phyloP scores from a whole-genome alignment of 2,797 vertebrate genomes.

The Chromobotia macracanthus region DNA sequence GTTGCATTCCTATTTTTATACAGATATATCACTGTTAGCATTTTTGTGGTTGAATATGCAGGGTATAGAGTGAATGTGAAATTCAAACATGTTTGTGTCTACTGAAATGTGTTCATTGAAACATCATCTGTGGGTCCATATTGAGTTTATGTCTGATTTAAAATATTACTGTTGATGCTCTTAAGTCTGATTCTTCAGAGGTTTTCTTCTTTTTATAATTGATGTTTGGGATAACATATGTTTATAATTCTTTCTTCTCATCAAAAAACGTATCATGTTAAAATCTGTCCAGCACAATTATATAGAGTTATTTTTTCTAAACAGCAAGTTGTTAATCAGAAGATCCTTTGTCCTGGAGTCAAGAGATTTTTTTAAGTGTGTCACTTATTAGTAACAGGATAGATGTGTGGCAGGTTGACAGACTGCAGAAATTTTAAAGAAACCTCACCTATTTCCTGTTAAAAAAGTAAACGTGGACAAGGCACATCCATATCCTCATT shows the following conservation, averaged over 20 bases:
- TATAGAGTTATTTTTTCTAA: not conserved
- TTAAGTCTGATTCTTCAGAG: not conserved
- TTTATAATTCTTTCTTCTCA: not conserved
- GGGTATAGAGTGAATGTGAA: slow-evolving; percentile 13
- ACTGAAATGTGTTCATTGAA: not conserved
- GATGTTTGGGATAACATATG: not conserved
- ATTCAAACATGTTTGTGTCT: slow-evolving; percentile 25
- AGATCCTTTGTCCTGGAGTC: not conserved
- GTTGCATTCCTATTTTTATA: slow-evolving; percentile 56
- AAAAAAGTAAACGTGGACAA: no score
- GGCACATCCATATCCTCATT: no score
- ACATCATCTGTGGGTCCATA: not conserved
- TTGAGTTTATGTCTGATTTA: not conserved
- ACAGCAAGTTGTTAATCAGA: not conserved
- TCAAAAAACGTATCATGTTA: not conserved
- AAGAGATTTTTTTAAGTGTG: not conserved
- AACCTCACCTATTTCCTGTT: no score
- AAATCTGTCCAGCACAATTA: not conserved
- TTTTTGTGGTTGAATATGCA: slow-evolving; percentile 25
- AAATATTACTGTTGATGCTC: slow-evolving; percentile 2
- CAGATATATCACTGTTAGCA: slow-evolving; percentile 19
- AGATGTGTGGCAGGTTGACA: not conserved
- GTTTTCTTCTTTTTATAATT: not conserved
- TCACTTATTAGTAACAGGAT: not conserved
- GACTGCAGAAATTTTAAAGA: not conserved